Evolutionary conservation across 23 tunicate species (phyloP).

Genomic region (Halocynthia roretzi): DNA sequence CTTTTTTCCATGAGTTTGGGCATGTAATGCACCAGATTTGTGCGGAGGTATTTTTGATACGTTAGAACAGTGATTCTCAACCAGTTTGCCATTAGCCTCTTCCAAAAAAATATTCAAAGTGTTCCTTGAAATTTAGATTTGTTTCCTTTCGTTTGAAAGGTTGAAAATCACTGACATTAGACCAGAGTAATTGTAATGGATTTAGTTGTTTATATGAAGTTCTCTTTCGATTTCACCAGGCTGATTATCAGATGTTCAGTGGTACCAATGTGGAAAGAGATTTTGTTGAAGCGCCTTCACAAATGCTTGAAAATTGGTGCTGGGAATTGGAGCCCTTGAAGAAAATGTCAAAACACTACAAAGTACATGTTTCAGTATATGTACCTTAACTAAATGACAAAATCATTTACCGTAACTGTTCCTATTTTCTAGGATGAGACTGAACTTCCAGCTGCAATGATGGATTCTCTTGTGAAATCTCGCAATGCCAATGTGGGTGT

Average conservation of each 20-base stretch:
- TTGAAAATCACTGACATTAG: too few relatives aligned
- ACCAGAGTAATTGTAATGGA: not conserved
- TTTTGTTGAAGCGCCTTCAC: slow-evolving; percentile 93
- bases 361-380: slow-evolving; percentile 21
- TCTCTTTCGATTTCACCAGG: slow-evolving; percentile 25
- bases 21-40: slow-evolving; percentile 98
- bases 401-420: not conserved
- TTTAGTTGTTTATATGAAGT: not conserved
- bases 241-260: slow-evolving; percentile 62
- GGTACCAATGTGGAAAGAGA: slow-evolving; percentile 89
- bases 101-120: not conserved
- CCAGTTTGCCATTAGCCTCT: not conserved
- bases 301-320: slow-evolving; percentile 97
- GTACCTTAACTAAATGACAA: not conserved
- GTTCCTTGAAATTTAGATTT: not conserved
- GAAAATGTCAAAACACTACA: slow-evolving; percentile 71
- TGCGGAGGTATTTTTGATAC: slow-evolving; percentile 37
- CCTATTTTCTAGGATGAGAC: slow-evolving; percentile 37
- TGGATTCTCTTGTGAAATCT: slow-evolving; percentile 55
- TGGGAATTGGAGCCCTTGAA: slow-evolving; percentile 79
- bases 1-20: slow-evolving; percentile 93
- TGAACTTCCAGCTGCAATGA: slow-evolving; percentile 49
- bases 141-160: not conserved
- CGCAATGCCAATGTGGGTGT: slow-evolving; percentile 88
- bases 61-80: too few relatives aligned